Base-by-base conservation (phyloP, 1,140 invertebrate species). In the Aphidius ervi region DNA sequence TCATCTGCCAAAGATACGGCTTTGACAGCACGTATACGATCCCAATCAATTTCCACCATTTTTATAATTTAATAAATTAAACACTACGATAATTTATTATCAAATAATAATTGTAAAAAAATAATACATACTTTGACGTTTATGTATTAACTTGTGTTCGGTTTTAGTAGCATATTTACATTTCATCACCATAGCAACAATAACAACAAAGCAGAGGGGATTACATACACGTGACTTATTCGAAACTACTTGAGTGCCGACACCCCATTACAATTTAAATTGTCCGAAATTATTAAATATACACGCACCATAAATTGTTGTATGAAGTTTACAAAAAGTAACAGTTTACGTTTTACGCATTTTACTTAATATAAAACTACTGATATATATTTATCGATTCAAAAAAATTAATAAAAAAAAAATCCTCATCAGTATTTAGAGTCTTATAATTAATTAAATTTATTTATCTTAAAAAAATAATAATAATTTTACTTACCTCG, bases 41-140 rank as follows among this genome's bases (percentile, higher is more conserved):
- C 79, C 84, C 85, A 86, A 68, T 87, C 83, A 50, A 84, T 82
- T 50, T 81, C 79, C 45, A 73, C 75, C 76, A 78, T 79, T 70
- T 70, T 76, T 55, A n/a, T 16, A 41, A 37, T 49, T 62, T 41
- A 3, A 50, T 9, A 47, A 53, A n/a, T 45, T 8, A 16, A n/a
- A 39, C n/a, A 49, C 9, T 9, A 40, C 20, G 46, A 61, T 50
- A 48, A 61, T 59, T 57, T 62, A 60, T 46, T 10, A 43, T 16
- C 37, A 10, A 31, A 41, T 40, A 46, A 45, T 46, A 31, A 31
- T 4, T 31, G 23, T 31, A 2, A 16, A 52, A 48, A 43, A 57
- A 41, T 10, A 54, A 37, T 54, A 37, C 9, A 23, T 43, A 41
- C 23, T 56, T 52, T 59, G 58, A 59, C 57, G 54, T 59, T 56